A percentile compares a stretch with the other conserved stretches of the same genome.
phyloP scores from a whole-genome alignment of 2,113 vertebrate genomes.

The Pipa parva region DNA sequence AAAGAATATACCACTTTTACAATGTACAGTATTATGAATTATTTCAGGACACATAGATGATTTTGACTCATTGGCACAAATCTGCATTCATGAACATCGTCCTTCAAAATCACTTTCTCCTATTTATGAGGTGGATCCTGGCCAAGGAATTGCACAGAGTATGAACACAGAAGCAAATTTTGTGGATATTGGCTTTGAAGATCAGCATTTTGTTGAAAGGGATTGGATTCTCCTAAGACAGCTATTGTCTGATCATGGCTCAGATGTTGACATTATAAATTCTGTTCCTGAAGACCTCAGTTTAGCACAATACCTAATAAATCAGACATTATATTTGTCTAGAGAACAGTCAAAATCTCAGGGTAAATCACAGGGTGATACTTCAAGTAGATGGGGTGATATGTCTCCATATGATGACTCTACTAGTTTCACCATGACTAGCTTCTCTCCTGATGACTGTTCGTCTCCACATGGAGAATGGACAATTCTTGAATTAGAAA shows the following conservation, averaged over 20 bases:
- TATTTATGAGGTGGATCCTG: conserved; percentile 91
- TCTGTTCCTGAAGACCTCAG: conserved; percentile 95
- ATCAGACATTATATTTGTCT: conserved; percentile 90
- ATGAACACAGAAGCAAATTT: conserved; percentile 68
- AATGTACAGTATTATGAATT: conserved; percentile 99
- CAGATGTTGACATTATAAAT: conserved; percentile 83
- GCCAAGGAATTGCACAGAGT: conserved; percentile 81
- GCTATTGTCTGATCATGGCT: conserved; percentile 86
- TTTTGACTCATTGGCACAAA: conserved; percentile 97
- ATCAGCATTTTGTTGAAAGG: conserved; percentile 82
- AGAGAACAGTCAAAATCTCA: conserved; percentile 81
- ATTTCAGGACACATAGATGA: conserved; percentile 98
- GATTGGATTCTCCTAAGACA: conserved; percentile 93
- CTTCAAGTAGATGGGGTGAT: conserved; percentile 87
- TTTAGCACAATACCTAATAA: conserved; percentile 96
- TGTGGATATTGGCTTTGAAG: conserved; percentile 65
- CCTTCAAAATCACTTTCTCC: conserved; percentile 95
- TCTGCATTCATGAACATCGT: conserved; percentile 85
- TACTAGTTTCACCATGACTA: conserved; percentile 89
- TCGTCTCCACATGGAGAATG: conserved; percentile 94
- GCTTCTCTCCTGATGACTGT: conserved; percentile 92
- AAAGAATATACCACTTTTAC: conserved; percentile 76
- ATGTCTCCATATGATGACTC: conserved; percentile 87
- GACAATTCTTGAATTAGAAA: conserved; percentile 98
- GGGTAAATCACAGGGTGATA: conserved; percentile 77